phyloP scores from a whole-genome alignment of 1,140 invertebrate species.

The Brachionus calyciflorus region DNA sequence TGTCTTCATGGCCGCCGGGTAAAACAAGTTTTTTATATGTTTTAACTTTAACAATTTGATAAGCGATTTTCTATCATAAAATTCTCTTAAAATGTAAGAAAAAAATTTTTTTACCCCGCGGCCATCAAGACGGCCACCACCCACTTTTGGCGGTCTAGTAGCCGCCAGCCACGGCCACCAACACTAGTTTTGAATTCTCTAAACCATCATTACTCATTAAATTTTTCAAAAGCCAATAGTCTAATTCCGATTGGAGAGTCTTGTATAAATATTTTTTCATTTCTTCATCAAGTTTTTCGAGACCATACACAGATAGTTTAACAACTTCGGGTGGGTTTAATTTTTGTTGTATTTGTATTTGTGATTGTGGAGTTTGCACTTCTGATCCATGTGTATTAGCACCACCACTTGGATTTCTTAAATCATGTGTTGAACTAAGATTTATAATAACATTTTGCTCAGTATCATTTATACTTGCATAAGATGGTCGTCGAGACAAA shows the following conservation, averaged over 20 bases:
- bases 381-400: background rate
- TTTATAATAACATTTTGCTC: background rate
- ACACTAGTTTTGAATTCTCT: background rate
- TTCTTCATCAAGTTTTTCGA: slow-evolving; percentile 23
- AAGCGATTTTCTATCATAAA: too few species aligned
- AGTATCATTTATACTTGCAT: slow-evolving; percentile 13
- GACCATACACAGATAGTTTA: slow-evolving; percentile 6
- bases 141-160: background rate
- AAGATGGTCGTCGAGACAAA: background rate
- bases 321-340: background rate
- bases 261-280: slow-evolving; percentile 44
- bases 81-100: too few species aligned
- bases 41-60: too few species aligned
- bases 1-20: too few species aligned
- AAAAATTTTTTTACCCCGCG: too few species aligned
- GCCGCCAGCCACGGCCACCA: too few species aligned
- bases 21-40: too few species aligned
- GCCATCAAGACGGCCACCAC: too few species aligned
- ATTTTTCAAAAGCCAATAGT: slow-evolving; percentile 27
- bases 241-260: slow-evolving; percentile 29
- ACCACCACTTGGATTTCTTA: slow-evolving; percentile 13
- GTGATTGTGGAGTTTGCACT: background rate
- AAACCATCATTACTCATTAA: slow-evolving; percentile 24
- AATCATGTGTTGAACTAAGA: background rate
- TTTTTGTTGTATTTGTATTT: too few species aligned